Conservation (phyloP, 2,888 invertebrate genomes). For the Tanytarsus gracilentus region DNA sequence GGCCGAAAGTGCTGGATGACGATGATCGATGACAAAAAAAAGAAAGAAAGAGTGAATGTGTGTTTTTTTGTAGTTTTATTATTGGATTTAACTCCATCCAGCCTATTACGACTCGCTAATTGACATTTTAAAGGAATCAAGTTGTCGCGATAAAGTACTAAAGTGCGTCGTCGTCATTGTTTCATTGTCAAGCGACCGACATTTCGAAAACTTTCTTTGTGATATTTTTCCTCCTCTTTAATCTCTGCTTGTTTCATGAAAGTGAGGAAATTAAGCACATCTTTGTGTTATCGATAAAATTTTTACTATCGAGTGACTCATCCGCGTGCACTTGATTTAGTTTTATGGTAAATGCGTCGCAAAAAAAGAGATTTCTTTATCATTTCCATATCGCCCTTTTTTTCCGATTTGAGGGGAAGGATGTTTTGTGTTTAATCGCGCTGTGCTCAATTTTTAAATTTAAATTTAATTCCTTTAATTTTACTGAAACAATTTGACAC, state of each 20-base stretch:
- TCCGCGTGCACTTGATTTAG: background rate
- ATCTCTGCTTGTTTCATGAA: background rate
- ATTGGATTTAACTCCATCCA: background rate
- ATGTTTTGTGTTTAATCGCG: too few relatives aligned
- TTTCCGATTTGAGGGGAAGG: too few relatives aligned
- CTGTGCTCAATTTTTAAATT: too few relatives aligned
- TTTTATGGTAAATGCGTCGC: background rate
- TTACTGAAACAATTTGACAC: too few relatives aligned
- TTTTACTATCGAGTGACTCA: background rate
- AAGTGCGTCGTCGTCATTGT: background rate
- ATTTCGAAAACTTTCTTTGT: background rate
- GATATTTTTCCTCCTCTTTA: conserved; percentile 6
- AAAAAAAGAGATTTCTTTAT: background rate
- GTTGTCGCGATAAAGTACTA: too few relatives aligned
- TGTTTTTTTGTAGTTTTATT: background rate
- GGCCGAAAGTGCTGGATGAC: too few relatives aligned
- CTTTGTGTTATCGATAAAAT: background rate
- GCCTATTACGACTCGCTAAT: background rate
- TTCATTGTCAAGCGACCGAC: background rate
- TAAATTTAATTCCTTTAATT: too few relatives aligned
- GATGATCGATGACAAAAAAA: background rate
- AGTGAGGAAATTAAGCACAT: background rate
- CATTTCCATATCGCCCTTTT: background rate
- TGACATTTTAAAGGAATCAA: background rate
- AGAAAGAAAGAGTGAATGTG: background rate